Conservation (phyloP, 2,113 vertebrate species). For the Porphyrio hochstetteri region DNA sequence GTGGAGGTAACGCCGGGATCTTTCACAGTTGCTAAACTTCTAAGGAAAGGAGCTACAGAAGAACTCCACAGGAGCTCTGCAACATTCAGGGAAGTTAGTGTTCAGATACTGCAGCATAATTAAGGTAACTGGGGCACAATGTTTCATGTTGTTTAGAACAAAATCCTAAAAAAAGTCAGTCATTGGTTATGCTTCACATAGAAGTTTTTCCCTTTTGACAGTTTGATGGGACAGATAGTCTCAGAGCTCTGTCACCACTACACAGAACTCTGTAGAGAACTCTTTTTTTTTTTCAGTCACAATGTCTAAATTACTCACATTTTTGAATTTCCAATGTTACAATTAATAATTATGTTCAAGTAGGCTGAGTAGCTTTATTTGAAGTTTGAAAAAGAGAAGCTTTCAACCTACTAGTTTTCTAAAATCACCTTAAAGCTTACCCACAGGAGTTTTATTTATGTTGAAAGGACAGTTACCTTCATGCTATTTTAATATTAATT, state of each 20-base stretch:
- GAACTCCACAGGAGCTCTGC: slow-evolving; percentile 4
- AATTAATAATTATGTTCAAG: background rate
- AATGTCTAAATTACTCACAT: background rate
- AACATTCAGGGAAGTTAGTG: background rate
- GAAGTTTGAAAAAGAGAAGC: slow-evolving; percentile 12
- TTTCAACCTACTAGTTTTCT: background rate
- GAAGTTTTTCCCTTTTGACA: background rate
- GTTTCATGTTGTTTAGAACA: background rate
- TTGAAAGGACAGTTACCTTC: background rate
- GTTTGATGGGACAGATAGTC: background rate
- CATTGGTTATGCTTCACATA: background rate
- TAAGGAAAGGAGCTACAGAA: background rate
- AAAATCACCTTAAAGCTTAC: slow-evolving; percentile 3
- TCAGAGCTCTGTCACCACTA: background rate
- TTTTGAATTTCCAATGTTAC: background rate
- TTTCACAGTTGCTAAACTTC: background rate
- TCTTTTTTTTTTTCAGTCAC: background rate
- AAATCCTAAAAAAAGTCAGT: background rate
- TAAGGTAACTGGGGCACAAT: slow-evolving; percentile 29
- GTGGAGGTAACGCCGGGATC: background rate
- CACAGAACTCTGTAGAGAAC: background rate
- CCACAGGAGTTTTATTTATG: slow-evolving; percentile 28
- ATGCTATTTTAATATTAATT: background rate
- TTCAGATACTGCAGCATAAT: background rate
- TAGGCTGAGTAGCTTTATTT: slow-evolving; percentile 8